Base-by-base conservation (phyloP, 2,797 vertebrate genomes). In the Danio albolineatus region DNA sequence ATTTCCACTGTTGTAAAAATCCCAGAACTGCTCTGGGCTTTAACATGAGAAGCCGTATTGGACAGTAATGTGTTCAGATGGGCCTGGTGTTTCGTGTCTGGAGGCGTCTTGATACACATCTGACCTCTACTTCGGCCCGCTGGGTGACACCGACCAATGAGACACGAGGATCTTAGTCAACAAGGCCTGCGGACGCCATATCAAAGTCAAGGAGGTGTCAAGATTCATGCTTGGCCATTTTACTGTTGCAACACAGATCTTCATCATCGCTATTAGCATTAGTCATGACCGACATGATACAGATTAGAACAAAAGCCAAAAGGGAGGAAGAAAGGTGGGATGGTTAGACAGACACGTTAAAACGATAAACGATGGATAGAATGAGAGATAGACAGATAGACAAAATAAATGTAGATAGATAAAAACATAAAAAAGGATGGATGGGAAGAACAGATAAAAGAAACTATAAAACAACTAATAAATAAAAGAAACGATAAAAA, bases 1-100 rank as follows among this genome's bases (percentile, higher is more conserved):
- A 64, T 80, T 83, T 82, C 44, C 43, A 78, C 74, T 65, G 70
- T 44, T 64, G 69, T 71, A 28, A 76, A 70, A 71, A 79, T 60
- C 28, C 16, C 54, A 41, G 19, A 21, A 48, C 57, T 46, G 7
- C 57, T 66, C 28, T 67, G 28, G 56, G 54, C 72, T 83, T 38
- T 17, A 59, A 46, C 14, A 5, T 46, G 54, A 10, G 64, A 19
- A 43, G 78, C 53, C 14, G 19, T 54, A 60, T 38, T 54, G 70
- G 67, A 69, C 65, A 17, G 46, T 61, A 77, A 61, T 28, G 46
- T 9, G 48, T 69, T 78, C 57, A 78, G 75, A 82, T 44, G 74
- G 73, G 60, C 56, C 62, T 61, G 67, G 57, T 28, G 49, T 85
- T 85, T 80, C 46, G 36, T 38, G 76, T 76, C 61, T 78, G 59